These are phyloP conservation scores for Lymantria dispar DNA, from an alignment of 2,888 invertebrate species.

Conservation along the genomic window DNA sequence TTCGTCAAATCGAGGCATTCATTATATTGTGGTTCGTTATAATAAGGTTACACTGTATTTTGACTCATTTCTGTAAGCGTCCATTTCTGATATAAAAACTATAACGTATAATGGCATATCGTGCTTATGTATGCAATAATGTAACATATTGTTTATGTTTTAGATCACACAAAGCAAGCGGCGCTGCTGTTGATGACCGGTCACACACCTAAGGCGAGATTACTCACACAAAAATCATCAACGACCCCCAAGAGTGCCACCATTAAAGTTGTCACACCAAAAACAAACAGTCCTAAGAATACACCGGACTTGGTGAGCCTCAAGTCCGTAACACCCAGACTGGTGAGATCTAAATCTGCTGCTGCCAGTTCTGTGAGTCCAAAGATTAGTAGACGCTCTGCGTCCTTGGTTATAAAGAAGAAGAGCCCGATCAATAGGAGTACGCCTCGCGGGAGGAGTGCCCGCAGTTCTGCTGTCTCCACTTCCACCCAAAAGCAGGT, in stretches of 20 bases:
- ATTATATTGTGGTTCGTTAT: too few species aligned
- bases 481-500: not conserved
- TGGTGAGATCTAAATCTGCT: not conserved
- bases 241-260: constrained; percentile 5
- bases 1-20: too few species aligned
- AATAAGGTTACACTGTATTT: too few species aligned
- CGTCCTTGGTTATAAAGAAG: constrained; percentile 39
- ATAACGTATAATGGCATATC: too few species aligned
- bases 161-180: constrained; percentile 74
- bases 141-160: not conserved
- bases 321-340: not conserved
- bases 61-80: too few species aligned
- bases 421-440: constrained; percentile 26
- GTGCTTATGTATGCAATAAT: not conserved
- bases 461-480: not conserved
- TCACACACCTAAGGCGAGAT: constrained; percentile 48
- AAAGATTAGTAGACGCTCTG: constrained; percentile 1
- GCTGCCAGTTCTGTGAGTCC: not conserved
- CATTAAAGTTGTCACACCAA: not conserved
- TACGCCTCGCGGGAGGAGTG: not conserved
- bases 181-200: constrained; percentile 73
- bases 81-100: too few species aligned
- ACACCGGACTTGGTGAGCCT: not conserved
- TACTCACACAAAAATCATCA: constrained; percentile 10
- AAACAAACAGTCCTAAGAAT: not conserved